These are phyloP conservation scores for Hippoglossus stenolepis DNA, from an alignment of 2,113 vertebrate genomes.

Conservation along the genomic window DNA sequence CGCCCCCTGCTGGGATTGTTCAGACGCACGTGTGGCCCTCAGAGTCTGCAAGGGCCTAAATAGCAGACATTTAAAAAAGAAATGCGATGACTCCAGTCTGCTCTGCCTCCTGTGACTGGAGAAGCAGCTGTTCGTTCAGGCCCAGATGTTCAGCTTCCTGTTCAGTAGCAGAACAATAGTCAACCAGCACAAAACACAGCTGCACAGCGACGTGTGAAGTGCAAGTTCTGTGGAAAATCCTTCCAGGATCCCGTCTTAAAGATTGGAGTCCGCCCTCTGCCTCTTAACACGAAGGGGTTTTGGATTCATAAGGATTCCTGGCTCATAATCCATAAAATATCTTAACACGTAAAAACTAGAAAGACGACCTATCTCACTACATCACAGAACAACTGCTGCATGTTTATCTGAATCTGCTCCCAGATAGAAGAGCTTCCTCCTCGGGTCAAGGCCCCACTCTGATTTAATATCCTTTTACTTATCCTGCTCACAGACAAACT, in stretches of 20 bases:
- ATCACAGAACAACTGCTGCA: too few species aligned
- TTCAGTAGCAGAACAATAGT: background rate
- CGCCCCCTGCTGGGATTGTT: background rate
- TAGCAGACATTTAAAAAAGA: background rate
- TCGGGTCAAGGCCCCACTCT: too few species aligned
- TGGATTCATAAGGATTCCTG: too few species aligned
- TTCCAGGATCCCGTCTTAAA: background rate
- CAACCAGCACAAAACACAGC: background rate
- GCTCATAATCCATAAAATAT: too few species aligned
- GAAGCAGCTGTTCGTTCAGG: slow-evolving; percentile 10
- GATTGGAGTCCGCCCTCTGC: background rate
- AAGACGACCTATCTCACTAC: too few species aligned
- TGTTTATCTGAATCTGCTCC: too few species aligned
- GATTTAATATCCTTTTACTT: too few species aligned
- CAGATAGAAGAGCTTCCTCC: too few species aligned
- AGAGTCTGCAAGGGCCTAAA: background rate
- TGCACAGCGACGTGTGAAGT: background rate
- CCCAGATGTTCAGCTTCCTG: background rate
- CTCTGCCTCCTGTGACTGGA: background rate
- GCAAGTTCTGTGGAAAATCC: too few species aligned
- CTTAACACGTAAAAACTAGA: too few species aligned
- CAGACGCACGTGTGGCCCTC: background rate
- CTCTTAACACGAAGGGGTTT: too few species aligned
- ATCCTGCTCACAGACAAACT: too few species aligned
- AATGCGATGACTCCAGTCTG: background rate